phyloP scores from a whole-genome alignment of 2,797 vertebrate genomes.

The Knipowitschia caucasica region DNA sequence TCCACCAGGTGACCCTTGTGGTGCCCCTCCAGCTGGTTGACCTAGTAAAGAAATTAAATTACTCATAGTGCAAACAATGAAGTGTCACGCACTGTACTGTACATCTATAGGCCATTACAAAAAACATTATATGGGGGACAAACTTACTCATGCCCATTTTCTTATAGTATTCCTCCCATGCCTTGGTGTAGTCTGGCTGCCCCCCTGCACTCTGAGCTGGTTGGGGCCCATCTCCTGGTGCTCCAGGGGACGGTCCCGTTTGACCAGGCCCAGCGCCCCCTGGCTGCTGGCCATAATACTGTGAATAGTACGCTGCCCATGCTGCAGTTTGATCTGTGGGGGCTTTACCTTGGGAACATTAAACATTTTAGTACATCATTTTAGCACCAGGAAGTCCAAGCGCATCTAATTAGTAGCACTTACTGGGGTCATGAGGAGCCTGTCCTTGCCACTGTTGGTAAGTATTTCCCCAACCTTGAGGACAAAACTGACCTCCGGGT shows the following conservation, averaged over 20 bases:
- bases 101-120: too few relatives aligned
- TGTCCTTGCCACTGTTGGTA: conserved; percentile 94
- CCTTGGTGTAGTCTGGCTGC: conserved; percentile 91
- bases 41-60: conserved; percentile 36
- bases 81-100: too few relatives aligned
- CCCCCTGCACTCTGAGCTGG: conserved; percentile 73
- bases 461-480: conserved; percentile 88
- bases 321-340: conserved; percentile 88
- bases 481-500: conserved; percentile 85
- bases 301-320: conserved; percentile 94
- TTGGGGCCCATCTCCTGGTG: conserved; percentile 74
- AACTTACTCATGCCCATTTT: conserved; percentile 88
- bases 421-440: conserved; percentile 88
- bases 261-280: conserved; percentile 81
- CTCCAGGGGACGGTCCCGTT: conserved; percentile 66
- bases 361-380: background rate
- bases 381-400: background rate
- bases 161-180: conserved; percentile 94
- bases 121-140: background rate
- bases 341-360: conserved; percentile 74
- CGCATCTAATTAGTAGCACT: conserved; percentile 41
- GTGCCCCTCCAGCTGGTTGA: conserved; percentile 43
- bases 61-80: background rate
- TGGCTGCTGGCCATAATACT: conserved; percentile 91
- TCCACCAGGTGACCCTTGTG: too few relatives aligned